Base-by-base conservation (phyloP, 2,888 invertebrate genomes). In the Tyria jacobaeae region DNA sequence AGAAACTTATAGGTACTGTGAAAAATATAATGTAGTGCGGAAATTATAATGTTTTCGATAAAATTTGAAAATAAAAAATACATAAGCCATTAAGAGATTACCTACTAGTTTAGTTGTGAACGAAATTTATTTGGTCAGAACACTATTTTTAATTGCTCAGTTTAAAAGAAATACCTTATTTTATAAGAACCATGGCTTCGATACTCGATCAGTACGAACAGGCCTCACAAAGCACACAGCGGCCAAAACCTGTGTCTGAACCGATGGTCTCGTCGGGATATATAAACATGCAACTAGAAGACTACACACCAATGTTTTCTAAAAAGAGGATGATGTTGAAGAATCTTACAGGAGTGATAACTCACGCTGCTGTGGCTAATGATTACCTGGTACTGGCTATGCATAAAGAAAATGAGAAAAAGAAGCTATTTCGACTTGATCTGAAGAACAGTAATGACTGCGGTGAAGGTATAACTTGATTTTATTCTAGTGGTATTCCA, bases 161-260 rank as follows among this genome's bases (percentile, higher is more conserved):
- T 35, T 59, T 49, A 14, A 35, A 44, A 52, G 65, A 58, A 66
- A 66, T n/a, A 71, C 67, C 21, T 65, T 15, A 60, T 66, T 57
- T 64, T 65, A 64, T 58, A 21, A 17, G 44, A 56, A 86, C 73
- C 64, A 97, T 97, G 97, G 96, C 97, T 79, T 97, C 97, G 25
- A 96, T 97, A 85, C 95, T 97, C 71, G 97, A 97, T 89, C 97
- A 98, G 90, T 97, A 96, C 85, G 97, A 97, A 85, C 96, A 96
- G 87, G 96, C 96, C n/a, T 96, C 96, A 17, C 96, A 96, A 78
- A 87, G 87, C 51, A 88, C 90, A 2, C 88, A 91, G 70, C 84
- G 88, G 3, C 79, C 85, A n/a, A 89, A 88, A 55, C 86, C 88
- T 35, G 82, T 83, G n/a, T 66, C 87, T 0, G 92, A 91, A 66